Base-by-base conservation (phyloP, 2,888 invertebrate genomes). In the Hoplodrina ambigua region DNA sequence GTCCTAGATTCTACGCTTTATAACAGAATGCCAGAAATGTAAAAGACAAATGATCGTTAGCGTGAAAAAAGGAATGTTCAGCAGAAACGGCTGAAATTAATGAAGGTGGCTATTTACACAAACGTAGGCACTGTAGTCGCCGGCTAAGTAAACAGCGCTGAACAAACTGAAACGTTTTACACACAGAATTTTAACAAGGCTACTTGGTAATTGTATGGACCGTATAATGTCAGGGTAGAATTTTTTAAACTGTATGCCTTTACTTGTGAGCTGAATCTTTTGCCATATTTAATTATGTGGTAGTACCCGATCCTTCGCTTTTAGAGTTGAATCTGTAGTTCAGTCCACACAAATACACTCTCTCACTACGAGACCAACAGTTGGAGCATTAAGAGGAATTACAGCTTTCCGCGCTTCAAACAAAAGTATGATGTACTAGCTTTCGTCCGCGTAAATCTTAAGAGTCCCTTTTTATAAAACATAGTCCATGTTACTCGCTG, bases 151-250 rank as follows among this genome's bases (percentile, higher is more conserved):
- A 69, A 81, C 59, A 72, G 56, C 30, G 60, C 52, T 78, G 61
- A 80, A 69, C 58, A 65, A 69, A 62, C 61, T 54, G 50, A 61
- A 80, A 57, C 53, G 37, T 57, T 74, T 68, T 50, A 61, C 50
- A 78, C 58, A 74, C 67, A 68, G 67, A 68, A 64, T 74, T 73
- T 79, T 67, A 79, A 79, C 41, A 63, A 61, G 67, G 63, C 60
- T 57, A 37, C 49, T 67, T 50, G 8, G 50, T 76, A 74, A 65
- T 65, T 65, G 57, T 57, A 50, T 8, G 49, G 50, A 11, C 13
- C 10, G 44, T 60, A 25, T 54, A 15, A 61, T 57, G 25, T 33
- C 33, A 57, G 10, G 7, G 37, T 20, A 10, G 10, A 56, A 11
- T 8, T 17, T 33, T 17, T 10, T 0, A 50, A 56, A n/a, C 2